A percentile compares a stretch with the other conserved stretches of the same genome.
Conservation (phyloP, 2,797 vertebrate genomes). For the Acanthurus tractus region DNA sequence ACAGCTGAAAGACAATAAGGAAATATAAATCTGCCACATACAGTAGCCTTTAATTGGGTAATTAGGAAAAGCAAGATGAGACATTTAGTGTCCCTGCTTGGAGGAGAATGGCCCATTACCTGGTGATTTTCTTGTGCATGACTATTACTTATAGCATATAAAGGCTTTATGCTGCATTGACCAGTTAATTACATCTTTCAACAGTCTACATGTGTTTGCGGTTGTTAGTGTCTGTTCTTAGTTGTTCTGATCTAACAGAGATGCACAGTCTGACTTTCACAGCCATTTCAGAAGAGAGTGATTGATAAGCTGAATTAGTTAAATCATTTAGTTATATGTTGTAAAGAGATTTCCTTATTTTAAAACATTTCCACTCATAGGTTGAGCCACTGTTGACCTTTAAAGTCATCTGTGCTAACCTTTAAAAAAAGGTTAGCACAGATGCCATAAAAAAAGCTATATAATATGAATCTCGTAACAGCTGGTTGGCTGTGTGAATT, state of each 20-base stretch:
- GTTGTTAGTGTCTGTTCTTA: conserved; percentile 1
- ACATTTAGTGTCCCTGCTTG: conserved; percentile 77
- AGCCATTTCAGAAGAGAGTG: conserved; percentile 8
- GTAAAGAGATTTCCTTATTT: conserved; percentile 41
- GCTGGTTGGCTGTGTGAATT: conserved; percentile 38
- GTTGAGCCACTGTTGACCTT: conserved; percentile 69
- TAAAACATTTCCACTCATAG: conserved; percentile 42
- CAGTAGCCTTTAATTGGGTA: conserved; percentile 77
- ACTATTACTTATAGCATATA: conserved; percentile 77
- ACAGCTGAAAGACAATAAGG: conserved; percentile 47
- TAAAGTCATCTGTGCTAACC: conserved; percentile 60
- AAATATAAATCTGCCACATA: conserved; percentile 71
- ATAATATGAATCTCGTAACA: conserved; percentile 59
- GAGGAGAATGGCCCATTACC: conserved; percentile 79
- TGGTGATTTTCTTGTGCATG: conserved; percentile 73
- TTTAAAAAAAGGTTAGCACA: conserved; percentile 54
- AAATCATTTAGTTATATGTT: conserved; percentile 33
- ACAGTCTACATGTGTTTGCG: conserved; percentile 41
- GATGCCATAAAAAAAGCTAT: conserved; percentile 55
- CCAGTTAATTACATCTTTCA: conserved; percentile 74
- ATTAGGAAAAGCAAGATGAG: conserved; percentile 78
- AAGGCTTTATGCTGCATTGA: conserved; percentile 62
- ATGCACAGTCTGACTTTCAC: background rate
- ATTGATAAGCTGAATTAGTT: conserved; percentile 8
- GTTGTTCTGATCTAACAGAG: conserved; percentile 26